Evolutionary conservation across 2,797 vertebrate genomes (phyloP), one percentile per base, ranked within the genome.

Genomic region (Ambastaia sidthimunki): DNA sequence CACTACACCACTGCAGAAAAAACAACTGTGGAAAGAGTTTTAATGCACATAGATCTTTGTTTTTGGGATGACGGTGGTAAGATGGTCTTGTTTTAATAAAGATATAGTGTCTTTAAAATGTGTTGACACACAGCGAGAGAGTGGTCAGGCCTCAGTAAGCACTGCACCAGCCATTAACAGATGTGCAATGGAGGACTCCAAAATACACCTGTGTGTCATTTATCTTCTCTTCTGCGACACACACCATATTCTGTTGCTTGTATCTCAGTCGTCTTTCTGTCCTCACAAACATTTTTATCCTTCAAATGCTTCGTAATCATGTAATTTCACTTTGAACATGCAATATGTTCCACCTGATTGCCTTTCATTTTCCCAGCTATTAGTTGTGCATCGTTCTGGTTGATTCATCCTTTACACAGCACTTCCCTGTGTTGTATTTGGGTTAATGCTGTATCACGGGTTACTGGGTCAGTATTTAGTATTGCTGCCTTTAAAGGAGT

Each of bases 121-220:
- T 48, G 37, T 77, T 57, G 60, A 70, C 57, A 70, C 34, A 54
- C 48, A 41, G 67, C 9, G 4, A 50, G 72, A 70, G 52, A 23
- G n/a, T 10, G 31, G 68, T 50, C 67, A 34, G 37, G 74, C 76
- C 71, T 65, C 65, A 57, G 37, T 80, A 57, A 69, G 9, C 37
- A 16, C 21, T 25, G 50, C 54, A 10, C 28, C 37, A 71, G 21
- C 23, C 25, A 41, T 65, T 70, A 76, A 76, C 18, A 23, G 59
- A 52, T 23, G 19, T 66, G 63, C 65, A 81, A 78, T 74, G 57
- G 28, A 74, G 44, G 37, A 50, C 41, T 66, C 63, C 54, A 23
- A 71, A 15, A 52, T 18, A 69, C 74, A 83, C 34, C 63, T 73
- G 74, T 60, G 54, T 65, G 71, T 52, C 70, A 74, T 78, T 71